Evolutionary conservation across 2,888 invertebrate genomes (phyloP), one percentile per base, ranked within the genome.

Genomic region (Dolichopus griseipennis): DNA sequence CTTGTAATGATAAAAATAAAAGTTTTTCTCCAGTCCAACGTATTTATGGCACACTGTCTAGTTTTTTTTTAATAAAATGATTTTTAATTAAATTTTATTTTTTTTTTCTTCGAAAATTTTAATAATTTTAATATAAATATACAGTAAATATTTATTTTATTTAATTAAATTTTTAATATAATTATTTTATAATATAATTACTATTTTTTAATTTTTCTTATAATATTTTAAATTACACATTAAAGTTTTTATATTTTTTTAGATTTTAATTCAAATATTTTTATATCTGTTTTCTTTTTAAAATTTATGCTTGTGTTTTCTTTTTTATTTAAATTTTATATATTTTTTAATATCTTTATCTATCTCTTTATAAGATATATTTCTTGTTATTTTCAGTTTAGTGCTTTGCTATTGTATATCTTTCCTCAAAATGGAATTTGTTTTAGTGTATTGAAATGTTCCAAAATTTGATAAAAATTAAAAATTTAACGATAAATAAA

Each of bases 201-300:
- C 52, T 52, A 52, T 52, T 52, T n/a, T 52, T 52, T n/a, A 52
- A 52, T 37, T 52, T 52, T 52, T 18, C 52, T 52, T 52, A 52
- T 52, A 52, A 52, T 52, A 52, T 52, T 52, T 41, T 52, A 52
- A 52, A 52, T 52, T 52, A 52, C 52, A 52, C 52, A 52, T 52
- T 52, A 52, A 52, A 52, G 9, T 52, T 15, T 52, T 52, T 52
- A 3, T 18, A 52, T 18, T 52, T 52, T 52, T 52, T 52, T 52
- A 18, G 18, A 52, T n/a, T 52, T 52, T 52, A 52, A 18, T 52
- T 52, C 12, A 37, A 37, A 10, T 9, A 5, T 10, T 37, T 37
- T 37, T 37, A 7, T 37, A 2, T 37, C 1, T 37, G 8, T 5
- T 37, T 8, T 37, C 27, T 37, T 37, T 7, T 37, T 10, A 7